These are phyloP conservation scores for Phacellophora camtschatica DNA, from an alignment of 30 jellyfish, hydroid and myxozoan species.

Conservation along the genomic window DNA sequence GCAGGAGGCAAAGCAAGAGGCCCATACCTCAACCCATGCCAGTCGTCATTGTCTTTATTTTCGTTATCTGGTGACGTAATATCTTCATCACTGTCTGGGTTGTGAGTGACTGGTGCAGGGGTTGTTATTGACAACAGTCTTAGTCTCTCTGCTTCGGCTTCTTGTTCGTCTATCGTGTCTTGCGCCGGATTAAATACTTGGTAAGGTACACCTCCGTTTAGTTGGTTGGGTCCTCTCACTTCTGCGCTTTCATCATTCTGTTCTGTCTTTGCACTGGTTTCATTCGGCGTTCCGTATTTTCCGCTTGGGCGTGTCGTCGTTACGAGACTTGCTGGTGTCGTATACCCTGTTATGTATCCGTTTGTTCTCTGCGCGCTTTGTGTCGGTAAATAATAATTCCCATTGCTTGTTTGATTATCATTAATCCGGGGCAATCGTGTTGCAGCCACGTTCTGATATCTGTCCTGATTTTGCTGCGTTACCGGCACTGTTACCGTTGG, in stretches of 20 bases:
- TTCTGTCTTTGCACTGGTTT: conserved; percentile 18
- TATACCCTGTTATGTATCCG: not conserved
- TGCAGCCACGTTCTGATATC: not conserved
- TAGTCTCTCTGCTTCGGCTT: conserved; percentile 48
- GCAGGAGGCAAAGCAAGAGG: conserved; percentile 79
- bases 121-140: conserved; percentile 35
- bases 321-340: not conserved
- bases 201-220: conserved; percentile 32
- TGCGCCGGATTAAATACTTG: conserved; percentile 61
- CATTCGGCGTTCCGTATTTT: conserved; percentile 22
- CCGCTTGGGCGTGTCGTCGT: not conserved
- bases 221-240: not conserved
- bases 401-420: not conserved
- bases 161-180: conserved; percentile 28
- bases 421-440: not conserved
- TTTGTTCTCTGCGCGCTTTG: not conserved
- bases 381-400: not conserved
- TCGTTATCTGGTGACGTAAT: conserved; percentile 61
- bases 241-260: conserved; percentile 29
- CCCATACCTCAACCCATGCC: conserved; percentile 64
- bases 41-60: conserved; percentile 37
- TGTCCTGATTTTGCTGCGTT: not conserved
- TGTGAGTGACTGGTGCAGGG: conserved; percentile 55
- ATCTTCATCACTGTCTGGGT: conserved; percentile 60
- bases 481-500: not conserved